Evolutionary conservation across 1,140 invertebrate genomes (phyloP).

Genomic region (Spodoptera frugiperda): DNA sequence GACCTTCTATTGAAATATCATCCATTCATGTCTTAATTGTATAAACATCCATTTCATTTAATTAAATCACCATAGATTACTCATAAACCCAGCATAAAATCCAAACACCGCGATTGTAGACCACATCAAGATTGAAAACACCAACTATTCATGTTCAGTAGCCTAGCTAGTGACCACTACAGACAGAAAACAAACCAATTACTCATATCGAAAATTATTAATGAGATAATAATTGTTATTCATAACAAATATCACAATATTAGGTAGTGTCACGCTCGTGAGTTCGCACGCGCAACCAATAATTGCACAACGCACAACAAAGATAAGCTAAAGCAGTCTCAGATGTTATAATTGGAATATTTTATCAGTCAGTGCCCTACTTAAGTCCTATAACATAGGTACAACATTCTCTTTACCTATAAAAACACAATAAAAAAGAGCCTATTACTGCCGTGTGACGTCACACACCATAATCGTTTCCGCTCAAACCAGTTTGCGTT

Average conservation of each 20-base stretch:
- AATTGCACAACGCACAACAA: conserved; percentile 26
- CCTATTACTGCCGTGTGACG: conserved; percentile 13
- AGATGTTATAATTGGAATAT: conserved; percentile 32
- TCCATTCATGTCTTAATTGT: no score
- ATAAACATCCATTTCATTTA: no score
- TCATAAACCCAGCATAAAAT: no score
- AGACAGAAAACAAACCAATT: no score
- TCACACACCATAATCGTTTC: conserved; percentile 11
- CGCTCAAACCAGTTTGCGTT: conserved; percentile 27
- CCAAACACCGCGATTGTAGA: no score
- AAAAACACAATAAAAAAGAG: not conserved
- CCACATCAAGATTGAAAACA: no score
- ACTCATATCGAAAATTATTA: not conserved
- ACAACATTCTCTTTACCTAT: not conserved
- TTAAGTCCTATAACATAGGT: not conserved
- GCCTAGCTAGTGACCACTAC: no score
- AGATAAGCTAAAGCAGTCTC: conserved; percentile 15
- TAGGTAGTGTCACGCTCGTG: conserved; percentile 7
- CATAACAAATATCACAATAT: conserved; percentile 11
- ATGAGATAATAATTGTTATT: not conserved
- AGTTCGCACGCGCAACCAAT: not conserved
- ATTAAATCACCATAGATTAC: not conserved
- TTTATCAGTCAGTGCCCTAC: conserved; percentile 37
- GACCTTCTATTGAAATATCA: no score
- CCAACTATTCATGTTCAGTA: no score